Evolutionary conservation across 2,888 invertebrate species (phyloP).

Genomic region (Aspidiotus rigidus): DNA sequence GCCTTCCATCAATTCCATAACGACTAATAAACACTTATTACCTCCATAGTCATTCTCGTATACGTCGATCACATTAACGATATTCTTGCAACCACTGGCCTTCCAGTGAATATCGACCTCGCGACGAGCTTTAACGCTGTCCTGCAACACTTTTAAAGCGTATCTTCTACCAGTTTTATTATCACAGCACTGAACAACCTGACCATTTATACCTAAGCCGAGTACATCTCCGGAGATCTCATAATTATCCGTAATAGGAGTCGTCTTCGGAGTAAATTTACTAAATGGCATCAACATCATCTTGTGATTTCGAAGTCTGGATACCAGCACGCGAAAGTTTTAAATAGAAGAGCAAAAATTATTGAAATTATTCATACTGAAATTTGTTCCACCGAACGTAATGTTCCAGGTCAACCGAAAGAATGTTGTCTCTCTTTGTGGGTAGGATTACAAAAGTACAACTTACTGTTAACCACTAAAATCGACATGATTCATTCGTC

Average conservation of each 20-base stretch:
- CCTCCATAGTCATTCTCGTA: slow-evolving; percentile 94
- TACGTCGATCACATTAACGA: slow-evolving; percentile 86
- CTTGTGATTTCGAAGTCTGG: no score
- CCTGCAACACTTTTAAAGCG: slow-evolving; percentile 89
- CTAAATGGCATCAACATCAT: slow-evolving; percentile 8
- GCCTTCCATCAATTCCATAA: slow-evolving; percentile 99
- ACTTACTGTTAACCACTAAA: background rate
- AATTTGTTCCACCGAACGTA: no score
- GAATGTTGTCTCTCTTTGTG: no score
- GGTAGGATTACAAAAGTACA: background rate
- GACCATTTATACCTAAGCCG: slow-evolving; percentile 95
- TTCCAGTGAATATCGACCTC: slow-evolving; percentile 95
- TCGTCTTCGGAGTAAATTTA: slow-evolving; percentile 53
- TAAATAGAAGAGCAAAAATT: no score
- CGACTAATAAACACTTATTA: slow-evolving; percentile 82
- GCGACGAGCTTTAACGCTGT: slow-evolving; percentile 82
- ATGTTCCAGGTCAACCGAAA: no score
- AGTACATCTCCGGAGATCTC: slow-evolving; percentile 85
- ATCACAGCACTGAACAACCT: slow-evolving; percentile 89
- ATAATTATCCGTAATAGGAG: slow-evolving; percentile 80
- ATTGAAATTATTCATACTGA: no score
- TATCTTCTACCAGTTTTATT: slow-evolving; percentile 67
- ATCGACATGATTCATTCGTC: background rate
- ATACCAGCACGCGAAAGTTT: no score
- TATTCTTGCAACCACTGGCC: slow-evolving; percentile 81